Base-by-base conservation (phyloP, 2,888 invertebrate species). In the Hyposoter didymator region DNA sequence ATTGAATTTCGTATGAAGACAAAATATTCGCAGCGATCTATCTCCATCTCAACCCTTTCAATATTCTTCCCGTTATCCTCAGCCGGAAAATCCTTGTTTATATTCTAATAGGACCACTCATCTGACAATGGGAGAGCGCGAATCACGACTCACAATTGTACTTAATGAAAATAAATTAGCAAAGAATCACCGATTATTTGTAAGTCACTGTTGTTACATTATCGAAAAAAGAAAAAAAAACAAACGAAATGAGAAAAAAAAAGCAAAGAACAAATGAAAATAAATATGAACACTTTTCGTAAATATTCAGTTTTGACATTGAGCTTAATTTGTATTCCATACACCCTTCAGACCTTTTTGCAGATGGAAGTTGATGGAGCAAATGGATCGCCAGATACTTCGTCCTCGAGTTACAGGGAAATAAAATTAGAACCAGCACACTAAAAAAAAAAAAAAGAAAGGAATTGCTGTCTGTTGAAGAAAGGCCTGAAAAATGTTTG, bases 191-290 rank as follows among this genome's bases (percentile, higher is more conserved):
- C 74, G 67, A 90, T 88, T 88, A 86, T 89, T 88, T 87, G 88
- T 89, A 90, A 90, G 89, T 90, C 89, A 90, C 90, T 90, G 90
- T 91, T 91, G 90, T 91, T 90, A 90, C 89, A 90, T 90, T 88
- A 91, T 89, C 87, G 88, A 74, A 59, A 84, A 72, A 72, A 75
- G 62, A 45, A 59, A 59, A 66, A 75, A 81, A 81, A 59, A 12
- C 59, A 73, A 66, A 73, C 43, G 49, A 32, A 45, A 59, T 22
- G 19, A 43, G 39, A 19, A 74, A 39, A 69, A 59, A 62, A 32
- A 72, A 70, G 76, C 47, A 55, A 17, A 59, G 19, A 49, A 47
- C 74, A 43, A 35, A 59, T 47, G 73, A 87, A 88, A 90, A 89
- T 89, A 90, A 90, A 89, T 86, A 89, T 88, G 84, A 82, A 89